phyloP scores from a whole-genome alignment of 2,888 invertebrate genomes.

The Cosmopolites sordidus region DNA sequence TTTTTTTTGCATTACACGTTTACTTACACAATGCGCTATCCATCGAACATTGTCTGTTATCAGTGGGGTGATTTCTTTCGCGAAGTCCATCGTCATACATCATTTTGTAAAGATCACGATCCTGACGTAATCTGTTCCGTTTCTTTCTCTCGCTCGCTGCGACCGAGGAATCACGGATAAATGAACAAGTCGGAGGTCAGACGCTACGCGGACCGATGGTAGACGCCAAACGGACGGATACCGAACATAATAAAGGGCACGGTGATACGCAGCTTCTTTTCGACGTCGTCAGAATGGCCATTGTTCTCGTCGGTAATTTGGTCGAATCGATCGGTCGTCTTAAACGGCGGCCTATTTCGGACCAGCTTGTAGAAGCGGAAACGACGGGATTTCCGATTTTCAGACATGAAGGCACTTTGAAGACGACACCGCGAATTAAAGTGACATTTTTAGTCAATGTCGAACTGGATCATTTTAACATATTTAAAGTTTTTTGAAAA shows the following conservation, averaged over 20 bases:
- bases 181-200: conserved; percentile 45
- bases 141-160: conserved; percentile 33
- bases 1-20: no score
- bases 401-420: conserved; percentile 13
- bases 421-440: no score
- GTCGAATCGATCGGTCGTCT: conserved; percentile 39
- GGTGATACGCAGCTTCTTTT: conserved; percentile 40
- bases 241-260: conserved; percentile 42
- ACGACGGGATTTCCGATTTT: conserved; percentile 41
- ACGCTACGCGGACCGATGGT: conserved; percentile 18
- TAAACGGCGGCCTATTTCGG: conserved; percentile 29
- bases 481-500: no score
- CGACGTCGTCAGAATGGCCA: conserved; percentile 31
- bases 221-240: conserved; percentile 40
- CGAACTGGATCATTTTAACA: no score
- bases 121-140: conserved; percentile 28
- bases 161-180: conserved; percentile 46
- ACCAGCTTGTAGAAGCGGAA: conserved; percentile 40
- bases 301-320: conserved; percentile 44
- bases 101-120: background rate
- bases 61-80: background rate
- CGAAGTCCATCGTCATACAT: no score
- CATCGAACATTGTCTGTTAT: no score
- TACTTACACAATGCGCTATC: no score
- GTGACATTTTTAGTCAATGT: no score